Percentiles rank a stretch among this genome's conserved stretches.
Evolutionary conservation across 2,888 invertebrate species (phyloP).

Genomic region (Carabus problematicus): DNA sequence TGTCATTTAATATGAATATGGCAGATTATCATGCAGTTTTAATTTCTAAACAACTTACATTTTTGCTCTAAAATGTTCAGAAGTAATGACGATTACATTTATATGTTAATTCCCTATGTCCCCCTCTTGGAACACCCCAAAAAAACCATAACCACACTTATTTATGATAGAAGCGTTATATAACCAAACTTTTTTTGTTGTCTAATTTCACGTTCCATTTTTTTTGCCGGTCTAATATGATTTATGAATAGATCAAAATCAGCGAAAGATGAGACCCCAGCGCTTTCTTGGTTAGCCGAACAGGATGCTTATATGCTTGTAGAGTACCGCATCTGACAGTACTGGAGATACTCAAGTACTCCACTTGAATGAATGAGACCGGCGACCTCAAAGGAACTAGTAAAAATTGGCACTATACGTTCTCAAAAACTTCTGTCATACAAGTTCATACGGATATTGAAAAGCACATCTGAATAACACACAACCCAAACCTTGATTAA

Average conservation of each 20-base stretch:
- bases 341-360: conserved; percentile 15
- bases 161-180: too few species aligned
- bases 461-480: background rate
- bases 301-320: conserved; percentile 5
- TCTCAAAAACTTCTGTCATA: background rate
- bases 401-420: conserved; percentile 5
- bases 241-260: conserved; percentile 11
- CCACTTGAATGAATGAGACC: conserved; percentile 46
- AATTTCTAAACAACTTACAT: too few species aligned
- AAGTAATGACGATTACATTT: too few species aligned
- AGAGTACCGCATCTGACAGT: conserved; percentile 4
- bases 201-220: background rate
- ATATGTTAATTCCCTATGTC: too few species aligned
- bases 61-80: too few species aligned
- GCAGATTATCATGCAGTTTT: too few species aligned
- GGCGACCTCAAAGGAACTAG: conserved; percentile 52
- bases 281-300: conserved; percentile 10
- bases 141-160: too few species aligned
- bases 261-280: background rate
- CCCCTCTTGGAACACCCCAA: too few species aligned
- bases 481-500: background rate
- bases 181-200: background rate
- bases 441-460: background rate
- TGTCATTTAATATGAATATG: too few species aligned
- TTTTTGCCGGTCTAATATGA: too few species aligned